phyloP scores from a whole-genome alignment of 2,888 invertebrate genomes.

The Timandra comae region DNA sequence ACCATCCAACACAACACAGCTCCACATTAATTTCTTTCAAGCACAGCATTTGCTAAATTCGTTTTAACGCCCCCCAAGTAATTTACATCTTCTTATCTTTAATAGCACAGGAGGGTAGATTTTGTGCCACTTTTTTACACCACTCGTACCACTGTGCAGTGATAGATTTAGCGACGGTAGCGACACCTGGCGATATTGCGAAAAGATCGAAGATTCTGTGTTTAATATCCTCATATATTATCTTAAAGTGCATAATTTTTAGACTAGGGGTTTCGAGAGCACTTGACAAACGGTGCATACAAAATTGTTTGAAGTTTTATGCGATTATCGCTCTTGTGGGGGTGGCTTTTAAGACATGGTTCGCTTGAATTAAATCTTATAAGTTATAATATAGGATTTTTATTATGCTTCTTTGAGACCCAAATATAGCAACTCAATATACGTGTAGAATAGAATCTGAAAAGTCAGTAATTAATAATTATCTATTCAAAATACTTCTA shows the following conservation, averaged over 20 bases:
- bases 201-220: slow-evolving; percentile 22
- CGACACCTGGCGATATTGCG: slow-evolving; percentile 21
- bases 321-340: too few species aligned
- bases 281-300: slow-evolving; percentile 16
- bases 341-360: too few species aligned
- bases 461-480: too few species aligned
- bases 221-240: slow-evolving; percentile 25
- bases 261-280: slow-evolving; percentile 14
- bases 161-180: slow-evolving; percentile 12
- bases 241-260: slow-evolving; percentile 25
- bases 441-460: too few species aligned
- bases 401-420: too few species aligned
- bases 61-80: slow-evolving; percentile 53
- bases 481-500: too few species aligned
- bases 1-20: slow-evolving; percentile 20
- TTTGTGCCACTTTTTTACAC: slow-evolving; percentile 23
- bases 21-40: slow-evolving; percentile 59
- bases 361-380: too few species aligned
- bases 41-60: slow-evolving; percentile 48
- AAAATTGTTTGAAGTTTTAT: slow-evolving; percentile 14
- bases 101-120: slow-evolving; percentile 42
- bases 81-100: slow-evolving; percentile 69
- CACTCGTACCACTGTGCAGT: slow-evolving; percentile 12
- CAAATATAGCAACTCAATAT: too few species aligned
- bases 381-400: too few species aligned